Evolutionary conservation across 2,888 invertebrate species (phyloP).

Genomic region (Dynastes tityus): DNA sequence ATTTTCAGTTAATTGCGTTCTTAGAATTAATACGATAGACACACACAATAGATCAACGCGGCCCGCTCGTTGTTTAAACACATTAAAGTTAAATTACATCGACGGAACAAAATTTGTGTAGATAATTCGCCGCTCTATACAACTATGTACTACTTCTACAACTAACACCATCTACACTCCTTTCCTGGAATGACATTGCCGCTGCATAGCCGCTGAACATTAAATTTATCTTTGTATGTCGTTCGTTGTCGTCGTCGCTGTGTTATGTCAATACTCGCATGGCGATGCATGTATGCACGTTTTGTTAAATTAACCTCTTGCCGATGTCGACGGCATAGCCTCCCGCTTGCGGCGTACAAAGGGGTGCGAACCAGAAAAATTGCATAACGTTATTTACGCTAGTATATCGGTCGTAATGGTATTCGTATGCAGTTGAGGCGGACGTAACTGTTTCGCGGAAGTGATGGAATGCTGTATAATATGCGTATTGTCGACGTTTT

Average conservation of each 20-base stretch:
- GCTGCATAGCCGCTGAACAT: slow-evolving; percentile 23
- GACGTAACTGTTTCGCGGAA: no score
- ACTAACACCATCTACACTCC: background rate
- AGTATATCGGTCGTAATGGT: background rate
- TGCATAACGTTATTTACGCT: slow-evolving; percentile 11
- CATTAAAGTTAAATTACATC: slow-evolving; percentile 43
- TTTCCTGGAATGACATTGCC: slow-evolving; percentile 14
- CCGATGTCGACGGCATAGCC: background rate
- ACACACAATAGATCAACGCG: slow-evolving; percentile 39
- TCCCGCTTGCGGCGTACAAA: slow-evolving; percentile 21
- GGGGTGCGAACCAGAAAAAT: slow-evolving; percentile 26
- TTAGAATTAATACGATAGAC: slow-evolving; percentile 41
- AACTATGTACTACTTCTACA: background rate
- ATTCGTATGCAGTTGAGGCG: background rate
- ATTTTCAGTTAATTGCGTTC: slow-evolving; percentile 40
- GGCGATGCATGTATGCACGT: background rate
- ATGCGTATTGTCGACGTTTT: no score
- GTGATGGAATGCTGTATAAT: no score
- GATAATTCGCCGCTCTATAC: slow-evolving; percentile 24
- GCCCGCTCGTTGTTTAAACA: slow-evolving; percentile 30
- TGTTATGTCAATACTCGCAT: slow-evolving; percentile 33
- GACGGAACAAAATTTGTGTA: slow-evolving; percentile 39
- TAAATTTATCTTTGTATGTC: slow-evolving; percentile 35
- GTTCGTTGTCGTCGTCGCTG: background rate
- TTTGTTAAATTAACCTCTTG: slow-evolving; percentile 39